Conservation (phyloP, 1,140 invertebrate species). For the Drosophila novamexicana region DNA sequence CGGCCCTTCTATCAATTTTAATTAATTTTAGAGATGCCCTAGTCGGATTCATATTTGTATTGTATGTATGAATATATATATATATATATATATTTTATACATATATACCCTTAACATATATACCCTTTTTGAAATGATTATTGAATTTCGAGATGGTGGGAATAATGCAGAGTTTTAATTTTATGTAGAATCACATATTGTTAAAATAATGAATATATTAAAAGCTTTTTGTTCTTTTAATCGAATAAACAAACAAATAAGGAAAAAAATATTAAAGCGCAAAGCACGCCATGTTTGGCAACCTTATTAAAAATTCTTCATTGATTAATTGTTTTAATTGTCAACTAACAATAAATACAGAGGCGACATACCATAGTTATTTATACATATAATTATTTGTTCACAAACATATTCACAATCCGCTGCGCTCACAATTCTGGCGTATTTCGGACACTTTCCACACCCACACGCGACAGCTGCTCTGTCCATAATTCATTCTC, state of each 20-base stretch:
- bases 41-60: too few relatives aligned
- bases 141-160: too few relatives aligned
- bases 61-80: too few relatives aligned
- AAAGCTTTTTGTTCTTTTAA: conserved; percentile 26
- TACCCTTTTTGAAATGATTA: too few relatives aligned
- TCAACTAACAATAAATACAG: conserved; percentile 46
- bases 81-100: too few relatives aligned
- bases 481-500: conserved; percentile 63
- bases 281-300: conserved; percentile 18
- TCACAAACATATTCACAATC: conserved; percentile 5
- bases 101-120: too few relatives aligned
- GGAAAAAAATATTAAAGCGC: conserved; percentile 46
- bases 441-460: conserved; percentile 31
- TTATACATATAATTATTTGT: not conserved
- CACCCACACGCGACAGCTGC: conserved; percentile 62
- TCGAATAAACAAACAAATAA: conserved; percentile 58
- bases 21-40: too few relatives aligned
- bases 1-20: too few relatives aligned
- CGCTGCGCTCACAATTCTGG: conserved; percentile 33
- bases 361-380: conserved; percentile 2
- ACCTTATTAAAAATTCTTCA: conserved; percentile 60
- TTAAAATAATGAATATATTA: conserved; percentile 4
- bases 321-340: conserved; percentile 60
- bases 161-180: conserved; percentile 4
- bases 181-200: conserved; percentile 28